Evolutionary conservation across 2,888 invertebrate species (phyloP).

Genomic region (Eupithecia centaureata): DNA sequence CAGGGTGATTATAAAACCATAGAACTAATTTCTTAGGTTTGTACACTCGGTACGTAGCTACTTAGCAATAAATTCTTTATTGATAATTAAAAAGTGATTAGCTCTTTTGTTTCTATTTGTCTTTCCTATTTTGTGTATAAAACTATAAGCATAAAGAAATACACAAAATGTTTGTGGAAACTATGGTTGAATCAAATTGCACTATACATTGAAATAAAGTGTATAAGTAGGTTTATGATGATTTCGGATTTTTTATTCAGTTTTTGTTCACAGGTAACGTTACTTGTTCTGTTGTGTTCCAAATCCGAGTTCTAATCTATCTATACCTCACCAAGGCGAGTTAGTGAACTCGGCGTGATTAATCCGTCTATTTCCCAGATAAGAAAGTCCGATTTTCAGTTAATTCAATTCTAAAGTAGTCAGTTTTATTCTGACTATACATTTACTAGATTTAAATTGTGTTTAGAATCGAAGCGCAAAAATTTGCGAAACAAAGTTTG

Average conservation of each 20-base stretch:
- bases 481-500: background rate
- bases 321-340: constrained; percentile 41
- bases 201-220: no score
- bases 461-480: constrained; percentile 11
- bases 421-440: constrained; percentile 46
- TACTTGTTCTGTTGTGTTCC: background rate
- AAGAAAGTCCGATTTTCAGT: constrained; percentile 45
- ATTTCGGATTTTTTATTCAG: background rate
- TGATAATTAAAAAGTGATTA: no score
- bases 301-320: constrained; percentile 43
- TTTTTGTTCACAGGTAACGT: background rate
- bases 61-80: no score
- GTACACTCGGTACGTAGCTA: no score
- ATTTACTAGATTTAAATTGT: constrained; percentile 32
- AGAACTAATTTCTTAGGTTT: no score
- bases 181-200: no score
- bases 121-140: no score
- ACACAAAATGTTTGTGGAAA: no score
- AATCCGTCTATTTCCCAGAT: constrained; percentile 45
- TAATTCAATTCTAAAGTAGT: constrained; percentile 48
- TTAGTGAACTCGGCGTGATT: constrained; percentile 33
- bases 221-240: background rate
- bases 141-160: no score
- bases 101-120: no score
- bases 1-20: no score